Percentiles rank a stretch among this genome's conserved stretches.
Evolutionary conservation across 2,797 vertebrate genomes (phyloP).

Genomic region (Oryzias sinensis): DNA sequence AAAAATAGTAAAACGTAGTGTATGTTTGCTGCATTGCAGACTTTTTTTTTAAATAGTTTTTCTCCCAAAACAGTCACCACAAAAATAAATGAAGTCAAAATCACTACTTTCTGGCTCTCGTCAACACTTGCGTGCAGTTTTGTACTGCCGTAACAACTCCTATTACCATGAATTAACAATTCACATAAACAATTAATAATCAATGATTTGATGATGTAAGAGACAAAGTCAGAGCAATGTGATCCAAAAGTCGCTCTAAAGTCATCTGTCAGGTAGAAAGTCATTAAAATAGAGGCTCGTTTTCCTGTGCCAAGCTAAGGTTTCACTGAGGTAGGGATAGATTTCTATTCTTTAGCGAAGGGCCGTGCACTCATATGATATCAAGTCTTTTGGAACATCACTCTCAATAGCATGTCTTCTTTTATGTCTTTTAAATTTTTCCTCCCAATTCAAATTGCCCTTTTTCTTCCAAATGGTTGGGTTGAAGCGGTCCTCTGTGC

Average conservation of each 20-base stretch:
- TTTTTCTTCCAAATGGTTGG: constrained; percentile 49
- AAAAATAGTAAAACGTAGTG: constrained; percentile 32
- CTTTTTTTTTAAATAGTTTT: constrained; percentile 13
- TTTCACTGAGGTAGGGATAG: constrained; percentile 74
- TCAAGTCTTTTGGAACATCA: constrained; percentile 65
- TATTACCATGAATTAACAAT: constrained; percentile 69
- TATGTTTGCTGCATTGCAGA: constrained; percentile 8
- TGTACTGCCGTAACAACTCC: constrained; percentile 40
- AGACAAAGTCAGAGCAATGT: constrained; percentile 81
- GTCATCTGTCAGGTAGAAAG: constrained; percentile 85
- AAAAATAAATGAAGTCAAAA: neutral
- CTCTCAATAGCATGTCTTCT: constrained; percentile 57
- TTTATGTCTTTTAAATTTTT: constrained; percentile 56
- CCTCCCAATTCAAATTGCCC: constrained; percentile 51
- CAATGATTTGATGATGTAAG: constrained; percentile 79
- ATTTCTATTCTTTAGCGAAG: constrained; percentile 79
- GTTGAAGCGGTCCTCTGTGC: constrained; percentile 67
- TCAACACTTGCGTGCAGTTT: constrained; percentile 2
- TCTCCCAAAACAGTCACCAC: constrained; percentile 14
- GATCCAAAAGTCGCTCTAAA: constrained; percentile 81
- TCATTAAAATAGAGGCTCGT: constrained; percentile 79
- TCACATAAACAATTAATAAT: constrained; percentile 82
- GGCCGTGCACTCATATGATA: constrained; percentile 70
- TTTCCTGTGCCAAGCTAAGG: constrained; percentile 72
- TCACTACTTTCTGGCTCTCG: constrained; percentile 1